Evolutionary conservation across 1,140 invertebrate species (phyloP).

Genomic region (Drosophila tristis): DNA sequence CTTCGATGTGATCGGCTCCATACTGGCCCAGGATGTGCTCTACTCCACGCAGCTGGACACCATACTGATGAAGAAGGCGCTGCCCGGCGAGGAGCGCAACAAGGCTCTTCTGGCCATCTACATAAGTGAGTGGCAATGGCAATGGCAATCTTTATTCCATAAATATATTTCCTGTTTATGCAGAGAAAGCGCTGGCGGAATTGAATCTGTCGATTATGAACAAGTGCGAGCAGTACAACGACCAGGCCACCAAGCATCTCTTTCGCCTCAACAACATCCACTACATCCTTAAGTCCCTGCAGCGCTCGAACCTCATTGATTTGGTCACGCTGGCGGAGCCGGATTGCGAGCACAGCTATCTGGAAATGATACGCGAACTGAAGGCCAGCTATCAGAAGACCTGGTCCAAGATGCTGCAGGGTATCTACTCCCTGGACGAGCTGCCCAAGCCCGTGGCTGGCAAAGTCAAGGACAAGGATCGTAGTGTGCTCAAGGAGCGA

Average conservation of each 20-base stretch:
- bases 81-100: slow-evolving; percentile 85
- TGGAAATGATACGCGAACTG: slow-evolving; percentile 87
- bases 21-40: slow-evolving; percentile 87
- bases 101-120: slow-evolving; percentile 90
- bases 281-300: slow-evolving; percentile 95
- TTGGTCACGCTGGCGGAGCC: slow-evolving; percentile 91
- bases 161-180: slow-evolving; percentile 51
- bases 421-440: slow-evolving; percentile 89
- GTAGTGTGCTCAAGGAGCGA: slow-evolving; percentile 96
- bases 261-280: slow-evolving; percentile 94
- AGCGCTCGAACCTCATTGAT: slow-evolving; percentile 92
- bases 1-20: slow-evolving; percentile 89
- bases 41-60: slow-evolving; percentile 85
- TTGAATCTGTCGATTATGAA: slow-evolving; percentile 92
- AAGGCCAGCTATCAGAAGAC: slow-evolving; percentile 83
- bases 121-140: slow-evolving; percentile 86
- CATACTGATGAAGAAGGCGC: slow-evolving; percentile 85
- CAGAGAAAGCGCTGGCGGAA: slow-evolving; percentile 94
- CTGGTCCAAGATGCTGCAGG: slow-evolving; percentile 92
- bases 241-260: slow-evolving; percentile 92
- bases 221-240: slow-evolving; percentile 94
- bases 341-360: slow-evolving; percentile 92
- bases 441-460: slow-evolving; percentile 87
- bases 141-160: background rate
- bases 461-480: slow-evolving; percentile 94